These are phyloP conservation scores for Nipponacmea schrenckii DNA, from an alignment of 2,888 invertebrate genomes.

Conservation along the genomic window DNA sequence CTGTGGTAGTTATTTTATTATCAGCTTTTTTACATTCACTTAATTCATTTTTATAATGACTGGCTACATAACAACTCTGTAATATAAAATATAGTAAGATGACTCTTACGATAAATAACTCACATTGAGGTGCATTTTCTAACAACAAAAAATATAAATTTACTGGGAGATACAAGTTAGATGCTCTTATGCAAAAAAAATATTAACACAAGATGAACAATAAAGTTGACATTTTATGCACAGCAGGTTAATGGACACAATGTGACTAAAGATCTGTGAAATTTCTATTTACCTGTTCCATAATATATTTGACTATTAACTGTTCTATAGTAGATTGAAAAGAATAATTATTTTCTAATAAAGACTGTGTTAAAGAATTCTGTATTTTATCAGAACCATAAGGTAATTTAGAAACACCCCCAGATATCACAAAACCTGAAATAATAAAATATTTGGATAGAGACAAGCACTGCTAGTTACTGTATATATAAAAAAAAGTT, in stretches of 20 bases:
- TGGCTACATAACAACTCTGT: constrained; percentile 69
- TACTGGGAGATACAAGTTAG: no score
- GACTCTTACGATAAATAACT: not conserved
- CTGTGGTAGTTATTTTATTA: constrained; percentile 48
- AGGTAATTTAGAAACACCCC: constrained; percentile 71
- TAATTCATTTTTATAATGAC: constrained; percentile 68
- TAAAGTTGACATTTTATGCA: not conserved
- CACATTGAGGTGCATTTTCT: no score
- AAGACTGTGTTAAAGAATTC: constrained; percentile 68
- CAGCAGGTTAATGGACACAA: no score
- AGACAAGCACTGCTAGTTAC: no score
- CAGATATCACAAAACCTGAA: constrained; percentile 68
- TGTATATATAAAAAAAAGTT: no score
- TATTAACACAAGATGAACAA: not conserved
- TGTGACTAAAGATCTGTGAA: no score
- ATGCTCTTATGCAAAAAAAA: not conserved
- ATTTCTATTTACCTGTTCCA: constrained; percentile 66
- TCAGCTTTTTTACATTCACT: constrained; percentile 64
- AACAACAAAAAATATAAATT: no score
- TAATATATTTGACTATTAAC: constrained; percentile 69
- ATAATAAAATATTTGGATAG: not conserved
- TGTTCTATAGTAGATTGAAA: constrained; percentile 69
- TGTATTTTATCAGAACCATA: constrained; percentile 71
- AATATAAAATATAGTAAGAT: constrained; percentile 23
- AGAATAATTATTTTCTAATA: constrained; percentile 67